These are phyloP conservation scores for Leptogaster cylindrica DNA, from an alignment of 2,888 invertebrate genomes.

Conservation along the genomic window DNA sequence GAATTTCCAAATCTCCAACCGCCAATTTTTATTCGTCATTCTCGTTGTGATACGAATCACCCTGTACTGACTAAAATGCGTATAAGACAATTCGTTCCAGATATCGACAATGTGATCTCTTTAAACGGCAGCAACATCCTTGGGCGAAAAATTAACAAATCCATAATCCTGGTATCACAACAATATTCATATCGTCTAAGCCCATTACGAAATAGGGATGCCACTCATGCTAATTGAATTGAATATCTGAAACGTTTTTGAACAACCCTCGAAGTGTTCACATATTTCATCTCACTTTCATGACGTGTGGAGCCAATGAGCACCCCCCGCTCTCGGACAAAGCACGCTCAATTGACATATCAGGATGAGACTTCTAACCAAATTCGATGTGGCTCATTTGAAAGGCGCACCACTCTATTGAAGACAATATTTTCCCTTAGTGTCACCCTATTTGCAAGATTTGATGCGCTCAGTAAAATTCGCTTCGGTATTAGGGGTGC, in stretches of 20 bases:
- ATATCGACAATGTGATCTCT: too few species aligned
- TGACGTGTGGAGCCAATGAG: conserved; percentile 36
- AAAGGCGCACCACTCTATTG: conserved; percentile 18
- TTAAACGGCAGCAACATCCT: too few species aligned
- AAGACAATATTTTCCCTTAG: conserved; percentile 45
- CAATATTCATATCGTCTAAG: conserved; percentile 40
- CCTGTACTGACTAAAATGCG: too few species aligned
- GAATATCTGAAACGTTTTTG: conserved; percentile 30
- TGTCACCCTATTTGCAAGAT: conserved; percentile 50
- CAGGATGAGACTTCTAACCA: conserved; percentile 38
- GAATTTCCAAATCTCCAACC: too few species aligned
- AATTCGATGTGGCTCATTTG: conserved; percentile 47
- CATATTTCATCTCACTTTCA: conserved; percentile 21
- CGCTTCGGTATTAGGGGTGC: conserved; percentile 47
- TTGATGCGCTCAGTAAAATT: conserved; percentile 61
- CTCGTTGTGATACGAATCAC: too few species aligned
- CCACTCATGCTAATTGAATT: conserved; percentile 46
- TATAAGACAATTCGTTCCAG: too few species aligned
- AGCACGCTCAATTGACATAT: conserved; percentile 45
- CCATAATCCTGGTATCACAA: conserved; percentile 33
- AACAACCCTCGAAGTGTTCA: conserved; percentile 2
- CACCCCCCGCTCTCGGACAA: neutral
- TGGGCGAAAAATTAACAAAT: neutral
- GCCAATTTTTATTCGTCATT: too few species aligned
- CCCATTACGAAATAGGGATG: neutral